Conservation (phyloP, 2,888 invertebrate species). For the Dermolepida albohirtum region DNA sequence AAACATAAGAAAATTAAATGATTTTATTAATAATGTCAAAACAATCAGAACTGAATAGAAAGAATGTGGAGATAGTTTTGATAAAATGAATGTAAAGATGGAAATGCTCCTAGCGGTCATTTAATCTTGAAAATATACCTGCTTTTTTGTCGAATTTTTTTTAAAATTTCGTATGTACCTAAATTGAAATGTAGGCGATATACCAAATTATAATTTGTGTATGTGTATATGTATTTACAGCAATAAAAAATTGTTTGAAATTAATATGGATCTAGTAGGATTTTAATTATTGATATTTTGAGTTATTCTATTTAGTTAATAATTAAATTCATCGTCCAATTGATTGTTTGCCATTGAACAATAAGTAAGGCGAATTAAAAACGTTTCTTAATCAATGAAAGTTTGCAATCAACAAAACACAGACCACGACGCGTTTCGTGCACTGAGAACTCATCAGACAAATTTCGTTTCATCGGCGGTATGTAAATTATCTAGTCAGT, state of each 20-base stretch:
- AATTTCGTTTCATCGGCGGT: too few species aligned
- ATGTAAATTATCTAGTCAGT: too few species aligned
- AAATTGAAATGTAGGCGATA: slow-evolving; percentile 19
- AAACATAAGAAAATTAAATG: slow-evolving; percentile 50
- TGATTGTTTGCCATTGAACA: too few species aligned
- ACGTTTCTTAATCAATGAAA: too few species aligned
- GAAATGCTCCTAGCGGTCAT: slow-evolving; percentile 55
- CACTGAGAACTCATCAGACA: too few species aligned
- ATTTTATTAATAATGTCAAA: slow-evolving; percentile 28
- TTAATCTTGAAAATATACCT: slow-evolving; percentile 25
- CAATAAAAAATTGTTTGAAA: too few species aligned
- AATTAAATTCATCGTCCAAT: too few species aligned
- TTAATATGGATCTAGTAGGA: too few species aligned
- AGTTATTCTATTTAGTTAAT: too few species aligned
- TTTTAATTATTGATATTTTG: background rate
- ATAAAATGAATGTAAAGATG: slow-evolving; percentile 51
- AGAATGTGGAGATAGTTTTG: slow-evolving; percentile 47
- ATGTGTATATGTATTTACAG: background rate
- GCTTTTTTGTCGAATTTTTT: slow-evolving; percentile 33
- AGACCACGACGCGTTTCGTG: too few species aligned
- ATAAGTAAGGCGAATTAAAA: too few species aligned
- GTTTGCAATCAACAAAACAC: too few species aligned
- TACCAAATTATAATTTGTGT: slow-evolving; percentile 25
- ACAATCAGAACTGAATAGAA: slow-evolving; percentile 35
- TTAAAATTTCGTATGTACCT: slow-evolving; percentile 19